Percentiles rank a stretch among this genome's conserved stretches.
Evolutionary conservation across 2,113 vertebrate species (phyloP).

Genomic region (Carollia perspicillata): DNA sequence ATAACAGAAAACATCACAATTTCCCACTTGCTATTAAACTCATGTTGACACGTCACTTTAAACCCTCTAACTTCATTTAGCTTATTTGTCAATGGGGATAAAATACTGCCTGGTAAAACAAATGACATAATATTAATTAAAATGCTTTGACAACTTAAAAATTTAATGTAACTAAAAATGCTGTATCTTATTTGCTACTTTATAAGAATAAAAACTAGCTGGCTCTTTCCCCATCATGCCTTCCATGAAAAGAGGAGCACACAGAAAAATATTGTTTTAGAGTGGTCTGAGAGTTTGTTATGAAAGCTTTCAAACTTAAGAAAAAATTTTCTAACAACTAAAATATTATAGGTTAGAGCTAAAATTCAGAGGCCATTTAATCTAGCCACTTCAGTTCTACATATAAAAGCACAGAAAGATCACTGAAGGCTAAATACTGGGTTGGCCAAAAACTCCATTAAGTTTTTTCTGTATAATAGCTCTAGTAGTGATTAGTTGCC

Average conservation of each 20-base stretch:
- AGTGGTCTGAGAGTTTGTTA: background rate
- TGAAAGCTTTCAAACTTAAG: background rate
- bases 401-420: background rate
- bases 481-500: no score
- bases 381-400: background rate
- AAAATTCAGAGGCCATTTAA: background rate
- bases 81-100: background rate
- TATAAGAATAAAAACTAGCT: background rate
- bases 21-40: conserved; percentile 22
- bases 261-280: background rate
- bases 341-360: background rate
- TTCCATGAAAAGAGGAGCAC: background rate
- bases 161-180: background rate
- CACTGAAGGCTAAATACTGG: background rate
- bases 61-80: background rate
- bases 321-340: background rate
- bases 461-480: no score
- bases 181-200: background rate
- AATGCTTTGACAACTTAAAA: background rate
- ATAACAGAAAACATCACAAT: background rate
- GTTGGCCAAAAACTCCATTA: no score
- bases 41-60: background rate
- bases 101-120: background rate
- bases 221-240: background rate
- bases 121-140: background rate